Evolutionary conservation across 1,140 invertebrate genomes (phyloP).

Genomic region (Drosophila bifasciata): DNA sequence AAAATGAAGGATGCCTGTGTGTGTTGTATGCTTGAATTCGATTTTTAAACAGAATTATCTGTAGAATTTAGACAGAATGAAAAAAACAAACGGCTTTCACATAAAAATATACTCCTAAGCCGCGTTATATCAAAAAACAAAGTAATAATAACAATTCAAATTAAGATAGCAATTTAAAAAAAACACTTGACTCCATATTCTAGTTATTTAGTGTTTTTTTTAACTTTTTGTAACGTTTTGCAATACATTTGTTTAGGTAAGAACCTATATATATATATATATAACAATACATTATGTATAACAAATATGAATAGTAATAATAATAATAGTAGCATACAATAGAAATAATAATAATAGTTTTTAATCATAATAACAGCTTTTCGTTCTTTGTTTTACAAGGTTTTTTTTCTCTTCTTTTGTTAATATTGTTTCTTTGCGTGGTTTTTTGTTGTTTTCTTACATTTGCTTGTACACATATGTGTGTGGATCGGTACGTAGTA

Average conservation of each 20-base stretch:
- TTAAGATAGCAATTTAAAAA: conserved; percentile 29
- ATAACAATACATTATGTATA: conserved; percentile 81
- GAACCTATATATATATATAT: conserved; percentile 58
- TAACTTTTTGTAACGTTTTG: conserved; percentile 32
- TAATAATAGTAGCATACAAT: conserved; percentile 63
- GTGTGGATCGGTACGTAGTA: background rate
- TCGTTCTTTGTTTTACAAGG: conserved; percentile 48
- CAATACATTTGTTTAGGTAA: conserved; percentile 55
- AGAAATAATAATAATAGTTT: conserved; percentile 70
- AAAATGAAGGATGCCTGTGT: conserved; percentile 12
- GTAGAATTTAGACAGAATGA: conserved; percentile 17
- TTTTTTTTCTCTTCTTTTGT: conserved; percentile 23
- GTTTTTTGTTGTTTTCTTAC: conserved; percentile 15
- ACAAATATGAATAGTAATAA: conserved; percentile 80
- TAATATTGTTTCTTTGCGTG: conserved; percentile 21
- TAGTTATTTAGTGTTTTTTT: conserved; percentile 20
- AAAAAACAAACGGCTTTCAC: conserved; percentile 38
- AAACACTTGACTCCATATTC: conserved; percentile 10
- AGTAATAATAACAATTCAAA: conserved; percentile 27
- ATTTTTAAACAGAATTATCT: conserved; percentile 23
- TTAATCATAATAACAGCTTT: conserved; percentile 78
- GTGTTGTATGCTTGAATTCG: conserved; percentile 1
- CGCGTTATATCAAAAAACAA: conserved; percentile 38
- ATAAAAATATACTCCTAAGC: conserved; percentile 29
- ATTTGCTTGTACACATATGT: conserved; percentile 5